These are phyloP conservation scores for Peromyscus aztecus DNA, from an alignment of 2,797 vertebrate species.

Conservation along the genomic window DNA sequence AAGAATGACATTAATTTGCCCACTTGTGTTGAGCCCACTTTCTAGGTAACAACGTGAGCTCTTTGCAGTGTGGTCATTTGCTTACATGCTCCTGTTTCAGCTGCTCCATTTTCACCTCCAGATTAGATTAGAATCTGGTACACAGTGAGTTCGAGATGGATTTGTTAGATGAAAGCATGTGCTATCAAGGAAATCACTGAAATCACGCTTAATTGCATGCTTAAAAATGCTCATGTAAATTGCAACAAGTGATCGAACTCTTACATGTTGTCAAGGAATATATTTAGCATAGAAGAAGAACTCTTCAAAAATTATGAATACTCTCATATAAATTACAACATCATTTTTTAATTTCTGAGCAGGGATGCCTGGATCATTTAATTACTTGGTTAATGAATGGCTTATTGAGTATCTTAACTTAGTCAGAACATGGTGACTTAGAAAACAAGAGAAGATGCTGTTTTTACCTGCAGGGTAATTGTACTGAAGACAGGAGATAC, in stretches of 20 bases:
- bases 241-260: slow-evolving; percentile 5
- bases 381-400: background rate
- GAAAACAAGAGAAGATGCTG: background rate
- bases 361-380: background rate
- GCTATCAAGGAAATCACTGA: background rate
- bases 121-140: background rate
- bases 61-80: background rate
- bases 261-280: background rate
- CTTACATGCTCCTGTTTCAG: background rate
- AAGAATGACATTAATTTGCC: background rate
- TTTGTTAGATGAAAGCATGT: background rate
- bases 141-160: background rate
- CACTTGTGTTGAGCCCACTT: background rate
- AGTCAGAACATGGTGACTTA: background rate
- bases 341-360: background rate
- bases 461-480: background rate
- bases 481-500: background rate
- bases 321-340: slow-evolving; percentile 36
- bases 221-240: slow-evolving; percentile 15
- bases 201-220: background rate
- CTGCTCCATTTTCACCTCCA: background rate
- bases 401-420: background rate
- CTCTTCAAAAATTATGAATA: background rate
- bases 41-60: background rate
- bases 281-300: background rate